Evolutionary conservation across 2,113 vertebrate species (phyloP), one percentile per base, ranked within the genome.

Genomic region (Cephalopholis sonnerati): DNA sequence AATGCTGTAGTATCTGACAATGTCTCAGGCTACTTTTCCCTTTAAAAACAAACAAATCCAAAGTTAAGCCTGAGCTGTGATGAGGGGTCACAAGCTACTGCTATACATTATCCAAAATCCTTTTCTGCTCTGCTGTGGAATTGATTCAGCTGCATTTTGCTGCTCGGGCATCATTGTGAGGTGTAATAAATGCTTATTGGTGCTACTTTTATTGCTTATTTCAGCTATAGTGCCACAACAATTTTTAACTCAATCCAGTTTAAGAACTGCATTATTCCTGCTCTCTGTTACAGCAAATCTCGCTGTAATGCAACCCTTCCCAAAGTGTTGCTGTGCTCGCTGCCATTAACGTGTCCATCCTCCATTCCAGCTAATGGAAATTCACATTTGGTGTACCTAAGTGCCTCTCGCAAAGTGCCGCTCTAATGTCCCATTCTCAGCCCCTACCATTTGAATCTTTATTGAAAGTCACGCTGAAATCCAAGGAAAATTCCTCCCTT

Each of bases 341-440:
- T 72, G 66, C 36, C 89, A 89, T 90, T 86, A 83, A 74, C 13
- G 29, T 8, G 8, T 81, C 75, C 79, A 70, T 79, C 74, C 80
- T 78, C 72, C 54, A 50, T 82, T 81, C 50, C 62, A 10, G 50
- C 78, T 93, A 90, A 91, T 91, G 89, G 81, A 82, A 74, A 89
- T 79, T 85, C 84, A 55, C 86, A 84, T 90, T 87, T 72, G 29
- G 65, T 68, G 69, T 24, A 24, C 54, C 70, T 90, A 86, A 89
- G 81, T 77, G 82, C 73, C n/a, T 77, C 79, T 87, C 39, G 79
- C 44, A 76, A 71, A 85, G 87, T 70, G 61, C 67, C 1, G 7
- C 71, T 73, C 50, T 70, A 72, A 91, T 79, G 78, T 79, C 54
- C 57, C 50, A 41, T 71, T 77, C 57, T 46, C 64, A 48, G 54